phyloP scores from a whole-genome alignment of 2,113 vertebrate genomes.

The Casuarius casuarius region DNA sequence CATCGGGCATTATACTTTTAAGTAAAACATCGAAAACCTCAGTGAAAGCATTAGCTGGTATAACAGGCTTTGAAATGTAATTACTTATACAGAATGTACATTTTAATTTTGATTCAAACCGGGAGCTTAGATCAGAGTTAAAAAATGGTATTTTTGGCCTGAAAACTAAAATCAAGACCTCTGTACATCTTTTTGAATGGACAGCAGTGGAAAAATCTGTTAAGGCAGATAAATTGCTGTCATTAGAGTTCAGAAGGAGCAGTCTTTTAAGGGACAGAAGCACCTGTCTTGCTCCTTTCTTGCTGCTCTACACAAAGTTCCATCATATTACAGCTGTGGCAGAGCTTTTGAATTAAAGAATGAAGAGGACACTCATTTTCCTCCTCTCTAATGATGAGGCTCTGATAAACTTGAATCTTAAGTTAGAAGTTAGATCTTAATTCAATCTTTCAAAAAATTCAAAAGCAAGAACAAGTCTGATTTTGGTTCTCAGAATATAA shows the following conservation, averaged over 20 bases:
- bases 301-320: not conserved
- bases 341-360: not conserved
- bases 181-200: not conserved
- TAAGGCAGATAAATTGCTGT: not conserved
- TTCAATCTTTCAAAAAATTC: not conserved
- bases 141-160: not conserved
- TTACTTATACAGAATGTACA: not conserved
- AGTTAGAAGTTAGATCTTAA: not conserved
- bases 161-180: not conserved
- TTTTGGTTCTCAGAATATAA: not conserved
- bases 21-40: not conserved
- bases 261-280: not conserved
- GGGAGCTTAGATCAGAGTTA: not conserved
- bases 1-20: not conserved
- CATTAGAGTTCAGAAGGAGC: not conserved
- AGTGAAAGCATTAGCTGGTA: not conserved
- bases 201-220: not conserved
- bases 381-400: not conserved
- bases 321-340: not conserved
- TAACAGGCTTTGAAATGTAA: not conserved
- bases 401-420: not conserved
- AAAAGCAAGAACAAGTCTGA: not conserved
- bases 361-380: not conserved
- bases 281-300: not conserved
- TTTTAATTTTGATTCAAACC: not conserved